A percentile compares a stretch with the other conserved stretches of the same genome.
These are phyloP conservation scores for Petromus typicus DNA, from an alignment of 2,113 vertebrate species.

Conservation along the genomic window DNA sequence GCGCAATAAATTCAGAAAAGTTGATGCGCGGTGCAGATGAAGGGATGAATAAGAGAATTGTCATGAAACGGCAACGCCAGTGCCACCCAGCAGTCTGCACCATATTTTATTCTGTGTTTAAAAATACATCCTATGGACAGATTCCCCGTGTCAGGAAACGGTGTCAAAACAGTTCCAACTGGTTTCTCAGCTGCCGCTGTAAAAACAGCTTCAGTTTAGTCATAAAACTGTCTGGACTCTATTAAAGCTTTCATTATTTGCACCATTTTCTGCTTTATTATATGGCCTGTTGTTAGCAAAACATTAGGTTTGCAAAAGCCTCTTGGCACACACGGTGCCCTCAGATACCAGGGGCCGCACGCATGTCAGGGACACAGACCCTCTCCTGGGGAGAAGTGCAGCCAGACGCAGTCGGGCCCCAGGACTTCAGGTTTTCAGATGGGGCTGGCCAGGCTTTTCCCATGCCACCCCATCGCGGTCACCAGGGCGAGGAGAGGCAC, in stretches of 20 bases:
- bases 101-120: constrained; percentile 73
- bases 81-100: constrained; percentile 48
- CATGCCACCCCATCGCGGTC: fast-evolving
- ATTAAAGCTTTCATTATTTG: constrained; percentile 57
- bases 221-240: constrained; percentile 67
- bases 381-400: not conserved
- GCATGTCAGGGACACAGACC: not conserved
- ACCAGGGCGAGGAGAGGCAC: not conserved
- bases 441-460: too few relatives aligned
- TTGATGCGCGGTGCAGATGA: constrained; percentile 85
- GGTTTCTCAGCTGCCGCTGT: constrained; percentile 65
- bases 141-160: constrained; percentile 70
- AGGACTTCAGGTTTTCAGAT: not conserved
- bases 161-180: constrained; percentile 71
- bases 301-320: constrained; percentile 20
- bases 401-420: not conserved
- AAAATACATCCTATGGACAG: constrained; percentile 75
- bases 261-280: not conserved
- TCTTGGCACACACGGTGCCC: not conserved
- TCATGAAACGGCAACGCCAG: constrained; percentile 71
- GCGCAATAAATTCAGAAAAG: constrained; percentile 86
- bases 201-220: constrained; percentile 67
- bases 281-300: constrained; percentile 52
- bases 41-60: constrained; percentile 83
- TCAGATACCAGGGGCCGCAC: not conserved